phyloP scores from a whole-genome alignment of 2,797 vertebrate genomes.

The Aselliscus stoliczkanus region DNA sequence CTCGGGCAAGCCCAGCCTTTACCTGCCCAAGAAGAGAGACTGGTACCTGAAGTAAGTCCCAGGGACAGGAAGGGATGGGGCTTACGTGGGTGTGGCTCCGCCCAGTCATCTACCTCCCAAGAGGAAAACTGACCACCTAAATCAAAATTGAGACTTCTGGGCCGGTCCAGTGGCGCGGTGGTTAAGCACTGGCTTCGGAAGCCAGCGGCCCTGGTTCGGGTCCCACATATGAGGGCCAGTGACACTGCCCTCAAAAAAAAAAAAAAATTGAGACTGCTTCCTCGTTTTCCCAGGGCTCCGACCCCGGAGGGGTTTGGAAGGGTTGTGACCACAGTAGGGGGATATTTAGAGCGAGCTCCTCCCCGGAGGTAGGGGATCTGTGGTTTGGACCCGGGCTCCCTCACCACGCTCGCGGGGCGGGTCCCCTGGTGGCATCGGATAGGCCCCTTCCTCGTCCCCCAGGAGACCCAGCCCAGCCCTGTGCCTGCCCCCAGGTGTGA shows the following conservation, averaged over 20 bases:
- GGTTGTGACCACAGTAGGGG: neutral
- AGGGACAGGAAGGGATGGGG: no score
- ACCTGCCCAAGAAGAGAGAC: no score
- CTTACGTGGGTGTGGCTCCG: no score
- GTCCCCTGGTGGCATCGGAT: neutral
- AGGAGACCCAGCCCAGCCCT: neutral
- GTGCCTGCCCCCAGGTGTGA: slow-evolving; percentile 85
- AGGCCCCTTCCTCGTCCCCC: neutral
- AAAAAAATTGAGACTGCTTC: neutral
- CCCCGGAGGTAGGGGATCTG: neutral
- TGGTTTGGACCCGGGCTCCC: neutral
- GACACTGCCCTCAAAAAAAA: no score
- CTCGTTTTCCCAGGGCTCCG: neutral
- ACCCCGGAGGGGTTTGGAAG: neutral
- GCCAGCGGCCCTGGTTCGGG: no score
- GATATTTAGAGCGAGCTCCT: neutral
- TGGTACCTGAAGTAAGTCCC: neutral
- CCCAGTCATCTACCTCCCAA: neutral
- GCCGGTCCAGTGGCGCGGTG: no score
- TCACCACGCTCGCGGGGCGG: neutral
- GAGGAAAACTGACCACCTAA: neutral
- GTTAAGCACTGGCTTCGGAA: no score
- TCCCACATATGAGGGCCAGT: no score
- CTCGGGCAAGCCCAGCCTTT: neutral
- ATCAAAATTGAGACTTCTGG: neutral